Conservation (phyloP, 2,797 vertebrate species). For the Lithobates pipiens region DNA sequence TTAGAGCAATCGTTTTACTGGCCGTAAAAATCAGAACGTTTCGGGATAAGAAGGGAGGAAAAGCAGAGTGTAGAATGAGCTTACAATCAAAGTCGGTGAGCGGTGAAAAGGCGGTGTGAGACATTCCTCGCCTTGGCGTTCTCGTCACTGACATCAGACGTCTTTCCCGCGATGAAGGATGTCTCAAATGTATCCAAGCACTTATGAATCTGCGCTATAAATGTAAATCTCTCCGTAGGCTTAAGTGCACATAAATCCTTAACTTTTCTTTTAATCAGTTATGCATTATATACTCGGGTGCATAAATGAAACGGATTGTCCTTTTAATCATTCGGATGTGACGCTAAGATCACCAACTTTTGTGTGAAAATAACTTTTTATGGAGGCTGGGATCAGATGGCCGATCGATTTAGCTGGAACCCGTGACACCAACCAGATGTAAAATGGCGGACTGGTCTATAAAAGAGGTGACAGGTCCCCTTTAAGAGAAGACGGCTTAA, state of each 20-base stretch:
- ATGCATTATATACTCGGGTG: conserved; percentile 49
- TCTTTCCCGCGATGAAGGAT: conserved; percentile 47
- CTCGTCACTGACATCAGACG: conserved; percentile 29
- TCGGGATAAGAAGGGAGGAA: neutral
- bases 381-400: conserved; percentile 2
- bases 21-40: too few species aligned
- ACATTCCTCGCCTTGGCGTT: neutral
- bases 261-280: conserved; percentile 62
- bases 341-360: conserved; percentile 50
- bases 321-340: conserved; percentile 47
- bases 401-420: neutral
- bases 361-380: conserved; percentile 35
- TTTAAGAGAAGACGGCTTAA: neutral
- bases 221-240: conserved; percentile 58
- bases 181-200: conserved; percentile 31
- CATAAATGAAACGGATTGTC: conserved; percentile 48
- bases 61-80: neutral
- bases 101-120: neutral
- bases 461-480: neutral
- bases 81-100: neutral
- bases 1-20: neutral
- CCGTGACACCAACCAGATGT: neutral
- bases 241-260: conserved; percentile 61
- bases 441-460: neutral
- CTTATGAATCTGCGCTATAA: conserved; percentile 55